Evolutionary conservation across 2,113 vertebrate genomes (phyloP).

Genomic region (Phrynocephalus versicolor): DNA sequence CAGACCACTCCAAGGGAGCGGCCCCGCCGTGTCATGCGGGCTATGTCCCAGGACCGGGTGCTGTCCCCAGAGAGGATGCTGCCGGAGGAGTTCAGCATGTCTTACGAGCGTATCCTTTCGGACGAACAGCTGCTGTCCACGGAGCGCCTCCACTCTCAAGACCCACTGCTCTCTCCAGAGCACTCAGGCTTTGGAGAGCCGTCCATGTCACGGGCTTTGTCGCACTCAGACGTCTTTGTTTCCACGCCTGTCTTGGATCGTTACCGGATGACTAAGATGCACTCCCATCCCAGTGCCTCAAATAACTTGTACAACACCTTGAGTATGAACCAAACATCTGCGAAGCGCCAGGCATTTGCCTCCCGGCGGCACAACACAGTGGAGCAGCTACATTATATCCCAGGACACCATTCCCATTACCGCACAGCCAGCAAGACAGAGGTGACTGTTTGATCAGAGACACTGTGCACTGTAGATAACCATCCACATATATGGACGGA

Average conservation of each 20-base stretch:
- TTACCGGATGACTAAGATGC: constrained; percentile 99
- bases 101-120: constrained; percentile 90
- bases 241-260: constrained; percentile 95
- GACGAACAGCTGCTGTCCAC: constrained; percentile 93
- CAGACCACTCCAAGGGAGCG: constrained; percentile 86
- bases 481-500: constrained; percentile 56
- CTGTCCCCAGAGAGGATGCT: constrained; percentile 84
- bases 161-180: constrained; percentile 95
- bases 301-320: constrained; percentile 94
- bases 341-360: constrained; percentile 96
- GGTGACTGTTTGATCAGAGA: constrained; percentile 91
- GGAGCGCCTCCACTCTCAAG: constrained; percentile 93
- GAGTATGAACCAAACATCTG: constrained; percentile 88
- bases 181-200: constrained; percentile 88
- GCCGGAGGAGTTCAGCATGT: constrained; percentile 84
- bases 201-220: constrained; percentile 91
- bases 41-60: constrained; percentile 98
- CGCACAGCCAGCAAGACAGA: constrained; percentile 98
- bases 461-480: constrained; percentile 63
- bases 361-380: constrained; percentile 96
- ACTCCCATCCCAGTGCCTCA: constrained; percentile 98
- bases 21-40: constrained; percentile 90
- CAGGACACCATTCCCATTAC: constrained; percentile 94
- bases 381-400: constrained; percentile 95
- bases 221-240: constrained; percentile 96